Percentiles rank a stretch among this genome's conserved stretches.
Evolutionary conservation across 2,113 vertebrate genomes (phyloP).

Genomic region (Choloepus hoffmanni): DNA sequence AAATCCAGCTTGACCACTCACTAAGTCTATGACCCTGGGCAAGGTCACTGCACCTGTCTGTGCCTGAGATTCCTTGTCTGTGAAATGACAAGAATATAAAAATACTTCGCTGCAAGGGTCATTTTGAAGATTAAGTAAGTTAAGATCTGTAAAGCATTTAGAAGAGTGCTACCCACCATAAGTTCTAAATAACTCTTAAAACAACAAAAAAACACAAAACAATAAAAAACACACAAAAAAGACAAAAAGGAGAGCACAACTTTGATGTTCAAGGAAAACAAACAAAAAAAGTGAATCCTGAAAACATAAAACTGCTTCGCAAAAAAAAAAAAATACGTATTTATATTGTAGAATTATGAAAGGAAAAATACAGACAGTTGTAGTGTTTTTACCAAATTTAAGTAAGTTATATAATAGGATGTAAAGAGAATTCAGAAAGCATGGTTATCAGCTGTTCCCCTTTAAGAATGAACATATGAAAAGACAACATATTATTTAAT

Average conservation of each 20-base stretch:
- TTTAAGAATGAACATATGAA: background rate
- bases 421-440: constrained; percentile 29
- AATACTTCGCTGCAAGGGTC: background rate
- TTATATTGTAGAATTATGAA: background rate
- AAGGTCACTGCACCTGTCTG: background rate
- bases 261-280: background rate
- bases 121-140: background rate
- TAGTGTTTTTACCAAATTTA: background rate
- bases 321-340: background rate
- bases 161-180: background rate
- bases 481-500: background rate
- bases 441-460: background rate
- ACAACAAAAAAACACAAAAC: background rate
- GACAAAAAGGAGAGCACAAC: background rate
- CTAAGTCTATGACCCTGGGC: background rate
- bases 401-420: background rate
- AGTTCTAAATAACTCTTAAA: background rate
- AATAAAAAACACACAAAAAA: background rate
- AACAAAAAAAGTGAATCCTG: background rate
- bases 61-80: background rate
- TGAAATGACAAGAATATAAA: background rate
- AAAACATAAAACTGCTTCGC: background rate
- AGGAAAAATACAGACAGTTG: background rate
- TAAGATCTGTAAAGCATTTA: background rate
- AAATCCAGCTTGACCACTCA: background rate